phyloP scores from a whole-genome alignment of 2,113 vertebrate species.

The Brachyhypopomus gauderio region DNA sequence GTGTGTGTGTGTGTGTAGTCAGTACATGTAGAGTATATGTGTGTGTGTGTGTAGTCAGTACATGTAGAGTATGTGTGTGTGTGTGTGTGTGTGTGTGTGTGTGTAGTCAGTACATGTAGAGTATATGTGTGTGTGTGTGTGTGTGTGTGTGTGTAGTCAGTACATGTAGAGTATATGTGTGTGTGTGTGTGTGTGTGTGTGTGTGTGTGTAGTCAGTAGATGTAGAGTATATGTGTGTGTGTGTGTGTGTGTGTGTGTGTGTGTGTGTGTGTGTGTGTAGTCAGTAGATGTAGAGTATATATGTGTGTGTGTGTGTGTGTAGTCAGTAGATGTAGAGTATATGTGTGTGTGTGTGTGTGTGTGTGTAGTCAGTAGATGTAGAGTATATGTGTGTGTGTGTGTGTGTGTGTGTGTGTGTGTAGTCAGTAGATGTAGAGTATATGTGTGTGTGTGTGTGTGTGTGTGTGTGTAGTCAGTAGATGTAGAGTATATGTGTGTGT shows the following conservation, averaged over 20 bases:
- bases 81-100: too few relatives aligned
- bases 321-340: slow-evolving; percentile 24
- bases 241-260: too few relatives aligned
- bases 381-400: too few relatives aligned
- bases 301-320: slow-evolving; percentile 20
- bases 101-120: too few relatives aligned
- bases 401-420: slow-evolving; percentile 8
- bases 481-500: too few relatives aligned
- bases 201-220: slow-evolving; percentile 39
- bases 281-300: too few relatives aligned
- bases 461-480: slow-evolving; percentile 39
- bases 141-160: not conserved
- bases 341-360: too few relatives aligned
- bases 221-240: not conserved
- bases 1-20: slow-evolving; percentile 9
- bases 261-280: slow-evolving; percentile 12
- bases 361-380: too few relatives aligned
- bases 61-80: too few relatives aligned
- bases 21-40: too few relatives aligned
- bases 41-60: slow-evolving; percentile 33
- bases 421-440: too few relatives aligned
- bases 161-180: too few relatives aligned
- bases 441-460: not conserved
- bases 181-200: not conserved
- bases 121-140: slow-evolving; percentile 4